phyloP scores from a whole-genome alignment of 2,113 vertebrate genomes.

The human (Homo sapiens) region GRCh38 chr5:90697501-90698000 shows the following conservation, averaged over 20 bases:
- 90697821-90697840: background rate
- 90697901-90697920: background rate
- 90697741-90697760: background rate
- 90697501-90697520: background rate
- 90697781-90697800: background rate
- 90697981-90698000: background rate
- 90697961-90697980: background rate
- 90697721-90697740: background rate
- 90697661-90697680: background rate
- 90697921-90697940: slow-evolving; percentile 9
- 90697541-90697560: background rate
- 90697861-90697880: background rate
- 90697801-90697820: background rate
- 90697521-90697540: background rate
- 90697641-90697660: background rate
- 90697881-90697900: background rate
- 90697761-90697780: background rate
- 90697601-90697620: background rate
- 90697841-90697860: slow-evolving; percentile 7
- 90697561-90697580: background rate
- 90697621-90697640: background rate
- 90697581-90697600: background rate
- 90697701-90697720: background rate
- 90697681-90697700: background rate
- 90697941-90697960: background rate